Evolutionary conservation across 2,888 invertebrate genomes (phyloP), one percentile per base, ranked within the genome.

Genomic region (Eupithecia insigniata): DNA sequence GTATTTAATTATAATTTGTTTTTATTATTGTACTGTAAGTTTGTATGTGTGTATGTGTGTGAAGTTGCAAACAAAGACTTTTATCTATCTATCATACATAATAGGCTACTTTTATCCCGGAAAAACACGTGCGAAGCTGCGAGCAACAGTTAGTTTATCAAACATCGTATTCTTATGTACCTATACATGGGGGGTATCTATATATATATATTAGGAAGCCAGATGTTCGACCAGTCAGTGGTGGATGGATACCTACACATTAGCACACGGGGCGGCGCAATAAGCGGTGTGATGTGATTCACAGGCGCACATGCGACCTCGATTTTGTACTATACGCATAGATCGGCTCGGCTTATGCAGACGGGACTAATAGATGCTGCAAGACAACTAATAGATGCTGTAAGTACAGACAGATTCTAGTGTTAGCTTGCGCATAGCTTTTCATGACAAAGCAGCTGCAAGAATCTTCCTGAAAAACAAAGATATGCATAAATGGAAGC

Each of bases 231-330:
- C 69, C 67, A 64, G 61, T 72, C 51, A 22, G 55, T 55, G 55
- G 55, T 55, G 73, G 74, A 22, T 51, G 73, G 74, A 8, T 51
- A 76, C 77, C 81, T 80, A 73, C 36, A 61, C 61, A 75, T 72
- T 61, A 62, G 60, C 65, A 55, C 71, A 71, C 72, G 71, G 79
- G 80, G 81, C 82, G 71, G 79, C 80, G 81, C 82, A 83, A 8
- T 8, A 8, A 84, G 83, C 81, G 78, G 84, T 83, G 85, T 82
- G 91, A 90, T 91, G 90, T 90, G 91, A 92, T 87, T 92, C 91
- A 90, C 91, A 89, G 88, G 81, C 89, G 81, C 91, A 92, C 84
- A 88, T 92, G 92, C 87, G 92, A 87, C 92, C 92, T 91, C 92
- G 90, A 90, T 91, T 8, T 10, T 51, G 10, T 51, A 22, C 0